phyloP scores from a whole-genome alignment of 2,888 invertebrate species.

The Alloscopus bannaensis region DNA sequence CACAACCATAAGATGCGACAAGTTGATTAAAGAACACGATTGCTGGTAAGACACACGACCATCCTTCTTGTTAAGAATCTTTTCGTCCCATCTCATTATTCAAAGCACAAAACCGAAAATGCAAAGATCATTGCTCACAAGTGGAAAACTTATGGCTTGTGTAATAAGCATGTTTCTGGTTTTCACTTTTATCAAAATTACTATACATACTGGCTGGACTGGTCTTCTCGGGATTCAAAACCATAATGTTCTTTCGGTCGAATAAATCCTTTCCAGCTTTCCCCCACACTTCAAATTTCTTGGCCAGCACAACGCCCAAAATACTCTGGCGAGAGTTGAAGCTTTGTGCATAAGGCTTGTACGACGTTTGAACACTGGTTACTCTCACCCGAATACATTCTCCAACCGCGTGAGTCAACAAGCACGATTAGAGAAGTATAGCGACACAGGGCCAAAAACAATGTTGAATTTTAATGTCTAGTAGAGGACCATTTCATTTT shows the following conservation, averaged over 20 bases:
- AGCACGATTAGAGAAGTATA: no score
- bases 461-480: no score
- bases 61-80: not conserved
- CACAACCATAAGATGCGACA: constrained; percentile 18
- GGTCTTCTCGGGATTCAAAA: not conserved
- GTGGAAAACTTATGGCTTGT: not conserved
- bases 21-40: constrained; percentile 52
- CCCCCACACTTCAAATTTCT: not conserved
- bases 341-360: no score
- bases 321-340: no score
- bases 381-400: no score
- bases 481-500: constrained; percentile 2
- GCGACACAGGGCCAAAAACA: no score
- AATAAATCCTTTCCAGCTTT: not conserved
- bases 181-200: no score
- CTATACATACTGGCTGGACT: no score
- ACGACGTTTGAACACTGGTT: no score
- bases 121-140: not conserved
- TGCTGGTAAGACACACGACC: constrained; percentile 49
- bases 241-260: not conserved
- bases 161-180: not conserved
- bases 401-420: no score
- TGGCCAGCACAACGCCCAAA: not conserved
- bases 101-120: not conserved
- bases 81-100: not conserved